These are phyloP conservation scores for Bradypodion ventrale DNA, from an alignment of 2,797 vertebrate genomes.

Conservation along the genomic window DNA sequence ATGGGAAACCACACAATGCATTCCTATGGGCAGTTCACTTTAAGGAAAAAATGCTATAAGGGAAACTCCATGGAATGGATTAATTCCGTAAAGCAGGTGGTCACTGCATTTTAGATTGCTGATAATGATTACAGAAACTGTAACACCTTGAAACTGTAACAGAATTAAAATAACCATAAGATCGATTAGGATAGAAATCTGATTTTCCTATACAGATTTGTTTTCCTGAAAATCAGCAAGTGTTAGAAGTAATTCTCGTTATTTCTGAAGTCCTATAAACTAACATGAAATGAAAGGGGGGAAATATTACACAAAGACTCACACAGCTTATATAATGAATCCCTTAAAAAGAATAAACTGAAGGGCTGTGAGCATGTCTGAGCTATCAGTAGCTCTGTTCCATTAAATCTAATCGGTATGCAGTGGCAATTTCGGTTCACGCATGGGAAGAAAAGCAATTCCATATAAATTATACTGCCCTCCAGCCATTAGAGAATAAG, in stretches of 20 bases:
- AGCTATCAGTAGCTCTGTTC: conserved; percentile 65
- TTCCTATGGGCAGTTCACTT: too few species aligned
- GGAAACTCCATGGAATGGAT: too few species aligned
- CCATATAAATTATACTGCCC: conserved; percentile 51
- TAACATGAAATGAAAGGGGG: conserved; percentile 38
- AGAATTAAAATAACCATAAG: conserved; percentile 2
- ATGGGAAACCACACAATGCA: too few species aligned
- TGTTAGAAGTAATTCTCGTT: conserved; percentile 12
- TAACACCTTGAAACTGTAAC: not conserved
- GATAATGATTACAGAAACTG: not conserved
- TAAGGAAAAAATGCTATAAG: too few species aligned
- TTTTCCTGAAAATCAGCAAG: conserved; percentile 42
- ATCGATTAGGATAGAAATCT: conserved; percentile 6
- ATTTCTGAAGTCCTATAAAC: conserved; percentile 42
- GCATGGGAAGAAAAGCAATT: conserved; percentile 58
- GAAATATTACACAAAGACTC: conserved; percentile 17
- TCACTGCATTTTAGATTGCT: not conserved
- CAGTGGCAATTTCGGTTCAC: conserved; percentile 63
- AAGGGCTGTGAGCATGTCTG: conserved; percentile 63
- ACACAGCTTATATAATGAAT: conserved; percentile 57
- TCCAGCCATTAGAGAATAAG: conserved; percentile 46
- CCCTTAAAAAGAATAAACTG: conserved; percentile 65
- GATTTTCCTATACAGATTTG: conserved; percentile 8
- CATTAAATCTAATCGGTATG: conserved; percentile 69
- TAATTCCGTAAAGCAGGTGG: too few species aligned